Base-by-base conservation (phyloP, 2,888 invertebrate genomes). In the Asteroscopus sphinx region DNA sequence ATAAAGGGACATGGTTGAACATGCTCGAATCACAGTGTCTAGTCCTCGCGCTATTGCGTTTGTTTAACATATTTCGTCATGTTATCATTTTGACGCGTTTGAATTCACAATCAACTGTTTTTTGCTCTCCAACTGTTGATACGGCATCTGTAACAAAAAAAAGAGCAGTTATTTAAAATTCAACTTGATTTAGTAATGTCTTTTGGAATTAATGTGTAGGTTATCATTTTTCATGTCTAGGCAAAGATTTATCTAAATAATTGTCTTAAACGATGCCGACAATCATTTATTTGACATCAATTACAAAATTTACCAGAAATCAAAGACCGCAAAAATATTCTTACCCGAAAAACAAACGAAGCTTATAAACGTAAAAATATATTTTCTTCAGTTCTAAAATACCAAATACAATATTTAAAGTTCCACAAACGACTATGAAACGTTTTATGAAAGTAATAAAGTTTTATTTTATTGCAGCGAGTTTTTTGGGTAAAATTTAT, bases 61-160 rank as follows among this genome's bases (percentile, higher is more conserved):
- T 82, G 68, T 79, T 82, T 78, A 79, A 75, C 91, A 92, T 92
- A 85, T 88, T 93, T 87, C 86, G 86, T 93, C 92, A 92, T 86
- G 92, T 90, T 87, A 87, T 86, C 87, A 89, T 91, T 82, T 85
- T 82, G 68, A 71, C 68, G 67, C 69, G 63, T 61, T 73, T 77
- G 71, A 79, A 71, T 77, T 74, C 73, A 75, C 71, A 70, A 80
- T 77, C 74, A 68, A 58, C 62, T 62, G 57, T 75, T 61, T 69
- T 76, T 73, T 66, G 54, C 73, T 62, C 66, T 76, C 67, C 73
- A 63, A 47, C 59, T 64, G 63, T 62, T 75, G 60, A 53, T 53
- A 57, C 67, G 59, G 63, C 83, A 90, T 89, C 93, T 93, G 92
- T 25, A 93, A 91, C 92, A 92, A 92, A 15, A 54, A 74, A 76